phyloP scores from a whole-genome alignment of 92 coral and sea anemone species.

The Epizoanthus scotinus region DNA sequence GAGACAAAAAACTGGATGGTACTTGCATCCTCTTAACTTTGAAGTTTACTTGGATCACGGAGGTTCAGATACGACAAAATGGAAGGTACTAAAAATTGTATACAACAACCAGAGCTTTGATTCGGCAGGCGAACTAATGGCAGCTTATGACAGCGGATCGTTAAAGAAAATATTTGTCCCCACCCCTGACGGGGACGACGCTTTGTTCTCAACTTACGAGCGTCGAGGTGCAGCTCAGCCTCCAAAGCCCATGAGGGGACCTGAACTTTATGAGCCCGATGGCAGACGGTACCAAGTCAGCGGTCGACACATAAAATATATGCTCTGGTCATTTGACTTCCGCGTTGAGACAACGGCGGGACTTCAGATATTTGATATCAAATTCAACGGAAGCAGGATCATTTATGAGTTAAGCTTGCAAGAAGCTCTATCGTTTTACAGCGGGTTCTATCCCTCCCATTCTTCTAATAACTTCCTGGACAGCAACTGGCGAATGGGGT shows the following conservation, averaged over 20 bases:
- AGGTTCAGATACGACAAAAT: constrained; percentile 53
- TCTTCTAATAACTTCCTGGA: constrained; percentile 60
- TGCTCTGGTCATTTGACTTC: constrained; percentile 77
- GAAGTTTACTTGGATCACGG: constrained; percentile 60
- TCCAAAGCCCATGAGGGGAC: constrained; percentile 58
- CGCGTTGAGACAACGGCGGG: constrained; percentile 64
- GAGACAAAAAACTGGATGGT: constrained; percentile 22
- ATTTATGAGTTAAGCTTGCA: constrained; percentile 76
- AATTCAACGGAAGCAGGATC: constrained; percentile 66
- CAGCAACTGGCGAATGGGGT: constrained; percentile 60
- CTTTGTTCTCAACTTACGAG: constrained; percentile 46
- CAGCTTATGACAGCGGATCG: constrained; percentile 39
- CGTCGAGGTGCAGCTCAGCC: constrained; percentile 69
- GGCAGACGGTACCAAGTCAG: constrained; percentile 71
- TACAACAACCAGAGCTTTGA: constrained; percentile 66
- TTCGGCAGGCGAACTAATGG: constrained; percentile 45
- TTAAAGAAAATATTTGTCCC: constrained; percentile 40
- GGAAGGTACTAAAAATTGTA: constrained; percentile 55
- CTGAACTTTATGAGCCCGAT: constrained; percentile 66
- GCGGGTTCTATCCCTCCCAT: constrained; percentile 64
- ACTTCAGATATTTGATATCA: constrained; percentile 67
- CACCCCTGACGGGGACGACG: constrained; percentile 26
- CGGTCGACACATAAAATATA: constrained; percentile 65
- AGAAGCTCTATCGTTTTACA: constrained; percentile 64
- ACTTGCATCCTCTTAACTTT: constrained; percentile 58